A percentile compares a stretch with the other conserved stretches of the same genome.
phyloP scores from a whole-genome alignment of 2,113 vertebrate species.

The Otus sunia region DNA sequence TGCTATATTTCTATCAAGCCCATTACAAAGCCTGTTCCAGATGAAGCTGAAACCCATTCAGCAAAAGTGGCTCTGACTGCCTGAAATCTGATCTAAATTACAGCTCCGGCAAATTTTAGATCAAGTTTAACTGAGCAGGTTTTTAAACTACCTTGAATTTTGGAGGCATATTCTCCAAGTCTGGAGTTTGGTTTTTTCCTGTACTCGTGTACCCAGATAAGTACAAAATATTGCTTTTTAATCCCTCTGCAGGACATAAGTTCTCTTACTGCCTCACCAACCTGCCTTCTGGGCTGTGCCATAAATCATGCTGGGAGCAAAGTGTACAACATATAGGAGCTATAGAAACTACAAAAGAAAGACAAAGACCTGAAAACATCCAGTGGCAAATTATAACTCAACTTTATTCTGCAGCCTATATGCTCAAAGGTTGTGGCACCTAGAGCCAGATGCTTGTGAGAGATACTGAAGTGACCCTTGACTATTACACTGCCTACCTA shows the following conservation, averaged over 20 bases:
- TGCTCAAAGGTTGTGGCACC: neutral
- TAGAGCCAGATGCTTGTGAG: neutral
- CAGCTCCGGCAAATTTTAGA: neutral
- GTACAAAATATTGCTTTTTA: neutral
- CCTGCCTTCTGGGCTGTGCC: neutral
- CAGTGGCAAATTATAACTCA: neutral
- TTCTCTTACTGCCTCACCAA: neutral
- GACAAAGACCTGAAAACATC: neutral
- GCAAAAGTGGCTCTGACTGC: neutral
- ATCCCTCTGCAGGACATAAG: neutral
- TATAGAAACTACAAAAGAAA: neutral
- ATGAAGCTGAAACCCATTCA: neutral
- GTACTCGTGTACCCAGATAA: neutral
- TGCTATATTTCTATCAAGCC: neutral
- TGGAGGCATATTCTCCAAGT: neutral
- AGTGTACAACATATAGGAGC: neutral
- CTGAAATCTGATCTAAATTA: slow-evolving; percentile 2
- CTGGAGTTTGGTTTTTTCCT: neutral
- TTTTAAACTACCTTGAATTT: slow-evolving; percentile 6
- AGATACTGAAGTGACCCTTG: slow-evolving; percentile 19
- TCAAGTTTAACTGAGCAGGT: neutral
- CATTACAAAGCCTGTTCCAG: neutral
- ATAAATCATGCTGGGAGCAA: neutral
- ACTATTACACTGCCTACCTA: slow-evolving; percentile 4
- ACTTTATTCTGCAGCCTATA: neutral